Percentiles rank a stretch among this genome's conserved stretches.
phyloP scores from a whole-genome alignment of 2,797 vertebrate species.

The Anolis apletophallus region DNA sequence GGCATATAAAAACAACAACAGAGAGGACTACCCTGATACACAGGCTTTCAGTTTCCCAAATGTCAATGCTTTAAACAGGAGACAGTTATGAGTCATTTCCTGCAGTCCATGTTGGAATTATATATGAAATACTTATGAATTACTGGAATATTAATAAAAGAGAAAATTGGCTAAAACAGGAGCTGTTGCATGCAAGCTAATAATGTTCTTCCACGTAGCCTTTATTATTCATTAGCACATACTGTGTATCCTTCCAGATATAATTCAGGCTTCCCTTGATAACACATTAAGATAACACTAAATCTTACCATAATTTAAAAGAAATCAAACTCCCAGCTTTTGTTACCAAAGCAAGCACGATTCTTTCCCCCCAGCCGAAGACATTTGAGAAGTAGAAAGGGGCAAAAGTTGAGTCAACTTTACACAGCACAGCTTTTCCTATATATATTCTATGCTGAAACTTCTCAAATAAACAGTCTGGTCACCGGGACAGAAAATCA shows the following conservation, averaged over 20 bases:
- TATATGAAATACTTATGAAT: conserved; percentile 29
- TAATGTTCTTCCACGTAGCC: conserved; percentile 51
- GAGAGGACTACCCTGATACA: background rate
- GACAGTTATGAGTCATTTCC: background rate
- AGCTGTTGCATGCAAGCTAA: conserved; percentile 51
- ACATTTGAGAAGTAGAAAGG: conserved; percentile 49
- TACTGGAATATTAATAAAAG: conserved; percentile 45
- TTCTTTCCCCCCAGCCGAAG: background rate
- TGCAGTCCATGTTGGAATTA: background rate
- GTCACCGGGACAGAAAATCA: conserved; percentile 1
- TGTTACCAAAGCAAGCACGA: conserved; percentile 62
- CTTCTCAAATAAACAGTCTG: conserved; percentile 14
- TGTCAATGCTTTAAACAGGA: background rate
- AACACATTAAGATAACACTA: conserved; percentile 64
- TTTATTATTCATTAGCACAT: conserved; percentile 74
- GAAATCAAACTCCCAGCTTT: conserved; percentile 71
- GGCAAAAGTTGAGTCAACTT: conserved; percentile 45
- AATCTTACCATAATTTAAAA: conserved; percentile 71
- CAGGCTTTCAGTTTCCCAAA: conserved; percentile 6
- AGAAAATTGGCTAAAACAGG: conserved; percentile 57
- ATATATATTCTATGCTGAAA: conserved; percentile 25
- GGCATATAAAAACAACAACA: background rate
- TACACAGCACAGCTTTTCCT: conserved; percentile 35
- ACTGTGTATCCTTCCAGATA: conserved; percentile 65
- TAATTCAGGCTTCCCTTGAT: conserved; percentile 66